Evolutionary conservation across 2,888 invertebrate species (phyloP).

Genomic region (Drosophila neonasuta): DNA sequence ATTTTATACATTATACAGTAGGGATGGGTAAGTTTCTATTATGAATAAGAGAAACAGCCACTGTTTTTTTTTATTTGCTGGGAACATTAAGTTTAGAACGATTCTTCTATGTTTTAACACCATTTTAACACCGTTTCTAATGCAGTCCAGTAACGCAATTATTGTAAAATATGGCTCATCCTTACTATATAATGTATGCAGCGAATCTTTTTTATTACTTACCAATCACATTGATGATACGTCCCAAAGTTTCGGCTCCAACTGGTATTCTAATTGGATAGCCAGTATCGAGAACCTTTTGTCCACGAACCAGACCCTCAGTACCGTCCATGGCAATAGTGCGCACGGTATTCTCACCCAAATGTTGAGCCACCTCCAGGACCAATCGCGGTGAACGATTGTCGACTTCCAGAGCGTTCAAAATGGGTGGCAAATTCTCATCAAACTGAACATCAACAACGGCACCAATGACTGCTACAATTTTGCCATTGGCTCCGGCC

Average conservation of each 20-base stretch:
- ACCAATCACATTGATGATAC: slow-evolving; percentile 96
- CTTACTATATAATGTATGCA: background rate
- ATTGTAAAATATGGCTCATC: background rate
- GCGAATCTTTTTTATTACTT: background rate
- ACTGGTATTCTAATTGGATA: slow-evolving; percentile 95
- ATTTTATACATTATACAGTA: background rate
- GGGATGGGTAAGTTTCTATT: background rate
- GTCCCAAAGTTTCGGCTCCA: slow-evolving; percentile 93
- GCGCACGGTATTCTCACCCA: slow-evolving; percentile 94
- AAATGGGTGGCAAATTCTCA: slow-evolving; percentile 92
- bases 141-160: too few species aligned
- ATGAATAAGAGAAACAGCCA: too few species aligned
- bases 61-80: too few species aligned
- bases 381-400: slow-evolving; percentile 90
- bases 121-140: too few species aligned
- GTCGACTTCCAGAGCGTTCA: slow-evolving; percentile 96
- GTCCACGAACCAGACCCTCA: slow-evolving; percentile 94
- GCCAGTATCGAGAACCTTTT: slow-evolving; percentile 90
- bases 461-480: slow-evolving; percentile 98
- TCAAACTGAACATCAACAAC: slow-evolving; percentile 99
- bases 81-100: too few species aligned
- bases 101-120: too few species aligned
- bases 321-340: slow-evolving; percentile 97
- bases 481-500: slow-evolving; percentile 71
- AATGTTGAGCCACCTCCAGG: slow-evolving; percentile 91